Evolutionary conservation across 2,113 vertebrate species (phyloP).

Genomic region (Arothron firmamentum): DNA sequence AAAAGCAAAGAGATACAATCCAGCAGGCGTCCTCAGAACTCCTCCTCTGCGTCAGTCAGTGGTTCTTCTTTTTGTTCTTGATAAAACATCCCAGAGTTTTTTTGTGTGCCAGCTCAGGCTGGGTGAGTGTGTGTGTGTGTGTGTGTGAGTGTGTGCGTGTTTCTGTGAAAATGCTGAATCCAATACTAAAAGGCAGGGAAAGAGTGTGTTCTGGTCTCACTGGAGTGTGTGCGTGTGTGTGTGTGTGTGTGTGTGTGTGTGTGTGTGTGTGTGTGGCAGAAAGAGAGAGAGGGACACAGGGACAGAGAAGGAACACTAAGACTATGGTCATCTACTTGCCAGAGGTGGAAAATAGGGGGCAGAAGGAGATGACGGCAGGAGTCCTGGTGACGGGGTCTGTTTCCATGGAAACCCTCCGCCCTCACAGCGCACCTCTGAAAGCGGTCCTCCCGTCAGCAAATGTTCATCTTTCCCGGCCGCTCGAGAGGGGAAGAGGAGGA

Average conservation of each 20-base stretch:
- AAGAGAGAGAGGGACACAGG: background rate
- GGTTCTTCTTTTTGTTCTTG: slow-evolving; percentile 30
- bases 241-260: slow-evolving; percentile 26
- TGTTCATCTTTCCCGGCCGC: slow-evolving; percentile 76
- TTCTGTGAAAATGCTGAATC: too few relatives aligned
- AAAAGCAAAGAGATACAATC: slow-evolving; percentile 73
- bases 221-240: slow-evolving; percentile 12
- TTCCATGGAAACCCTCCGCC: slow-evolving; percentile 58
- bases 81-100: slow-evolving; percentile 67
- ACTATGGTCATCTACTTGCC: slow-evolving; percentile 44
- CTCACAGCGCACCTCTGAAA: slow-evolving; percentile 50
- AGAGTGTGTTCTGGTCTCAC: slow-evolving; percentile 9
- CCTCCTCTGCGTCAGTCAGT: slow-evolving; percentile 29
- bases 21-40: slow-evolving; percentile 50
- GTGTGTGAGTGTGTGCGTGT: slow-evolving; percentile 28
- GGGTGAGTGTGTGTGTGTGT: slow-evolving; percentile 40
- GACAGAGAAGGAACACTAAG: slow-evolving; percentile 17
- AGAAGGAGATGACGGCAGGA: slow-evolving; percentile 49
- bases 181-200: slow-evolving; percentile 1
- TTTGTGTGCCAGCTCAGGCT: slow-evolving; percentile 54
- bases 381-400: slow-evolving; percentile 59
- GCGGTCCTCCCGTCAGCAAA: slow-evolving; percentile 82
- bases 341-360: slow-evolving; percentile 28
- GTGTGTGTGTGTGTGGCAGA: slow-evolving; percentile 18
- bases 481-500: slow-evolving; percentile 54